Percentiles rank a stretch among this genome's conserved stretches.
Conservation (phyloP, 2,888 invertebrate species). For the Octonoba sinensis region DNA sequence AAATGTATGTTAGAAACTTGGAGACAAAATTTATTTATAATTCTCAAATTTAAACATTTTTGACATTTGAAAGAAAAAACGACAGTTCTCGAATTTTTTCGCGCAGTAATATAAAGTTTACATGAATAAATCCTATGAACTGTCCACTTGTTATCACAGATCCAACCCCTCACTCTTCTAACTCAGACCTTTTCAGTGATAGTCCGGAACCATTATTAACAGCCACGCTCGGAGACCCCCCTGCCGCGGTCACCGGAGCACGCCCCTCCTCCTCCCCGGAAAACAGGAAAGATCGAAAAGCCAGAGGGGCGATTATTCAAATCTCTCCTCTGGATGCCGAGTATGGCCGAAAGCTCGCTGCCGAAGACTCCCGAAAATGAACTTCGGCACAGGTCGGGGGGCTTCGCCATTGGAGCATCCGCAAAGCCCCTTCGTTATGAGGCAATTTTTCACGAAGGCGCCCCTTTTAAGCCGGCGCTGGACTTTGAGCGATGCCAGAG, state of each 20-base stretch:
- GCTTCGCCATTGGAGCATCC: constrained; percentile 21
- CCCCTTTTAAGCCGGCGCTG: constrained; percentile 23
- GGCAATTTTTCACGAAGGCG: constrained; percentile 57
- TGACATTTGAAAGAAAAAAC: no score
- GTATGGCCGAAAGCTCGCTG: background rate
- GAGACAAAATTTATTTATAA: no score
- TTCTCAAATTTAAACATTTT: no score
- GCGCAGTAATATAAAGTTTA: no score
- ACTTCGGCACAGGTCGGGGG: constrained; percentile 48
- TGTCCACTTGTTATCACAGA: background rate
- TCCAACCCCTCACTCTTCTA: background rate
- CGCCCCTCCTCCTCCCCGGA: constrained; percentile 6
- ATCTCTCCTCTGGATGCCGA: constrained; percentile 19
- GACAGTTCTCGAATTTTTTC: no score
- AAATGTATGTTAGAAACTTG: no score
- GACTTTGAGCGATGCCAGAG: constrained; percentile 12
- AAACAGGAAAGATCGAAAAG: constrained; percentile 13
- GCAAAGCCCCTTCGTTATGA: constrained; percentile 56
- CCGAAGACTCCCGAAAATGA: constrained; percentile 46
- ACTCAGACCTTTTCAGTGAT: no score
- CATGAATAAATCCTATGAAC: no score
- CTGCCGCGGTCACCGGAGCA: constrained; percentile 16
- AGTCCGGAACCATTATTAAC: constrained; percentile 51
- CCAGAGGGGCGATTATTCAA: constrained; percentile 41
- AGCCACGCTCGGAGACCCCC: constrained; percentile 11